Conservation (phyloP, 2,888 invertebrate genomes). For the Macaria notata region DNA sequence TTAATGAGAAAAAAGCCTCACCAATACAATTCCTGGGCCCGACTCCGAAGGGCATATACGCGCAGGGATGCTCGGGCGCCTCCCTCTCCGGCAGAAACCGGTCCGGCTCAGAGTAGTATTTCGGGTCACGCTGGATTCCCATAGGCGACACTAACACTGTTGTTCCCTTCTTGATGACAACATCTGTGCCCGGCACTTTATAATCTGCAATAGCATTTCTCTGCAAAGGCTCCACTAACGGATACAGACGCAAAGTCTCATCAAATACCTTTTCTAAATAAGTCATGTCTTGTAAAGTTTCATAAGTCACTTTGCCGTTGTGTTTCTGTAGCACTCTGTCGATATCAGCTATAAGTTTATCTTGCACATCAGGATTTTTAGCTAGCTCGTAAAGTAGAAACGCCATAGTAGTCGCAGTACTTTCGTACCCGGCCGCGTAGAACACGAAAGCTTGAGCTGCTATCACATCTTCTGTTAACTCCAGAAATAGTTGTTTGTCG, state of each 20-base stretch:
- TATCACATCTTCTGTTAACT: slow-evolving; percentile 52
- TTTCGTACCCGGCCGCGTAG: slow-evolving; percentile 70
- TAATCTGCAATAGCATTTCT: slow-evolving; percentile 54
- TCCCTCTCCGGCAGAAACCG: slow-evolving; percentile 47
- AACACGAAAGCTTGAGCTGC: slow-evolving; percentile 67
- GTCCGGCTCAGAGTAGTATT: slow-evolving; percentile 67
- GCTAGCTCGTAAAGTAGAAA: slow-evolving; percentile 60
- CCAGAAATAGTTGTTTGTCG: slow-evolving; percentile 30
- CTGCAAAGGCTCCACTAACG: slow-evolving; percentile 60
- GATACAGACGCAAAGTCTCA: slow-evolving; percentile 67
- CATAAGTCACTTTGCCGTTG: slow-evolving; percentile 57
- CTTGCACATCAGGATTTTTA: slow-evolving; percentile 57
- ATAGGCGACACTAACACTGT: slow-evolving; percentile 50
- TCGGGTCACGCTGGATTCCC: slow-evolving; percentile 64
- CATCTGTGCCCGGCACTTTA: slow-evolving; percentile 53
- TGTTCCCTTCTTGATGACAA: slow-evolving; percentile 52
- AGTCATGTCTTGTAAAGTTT: slow-evolving; percentile 55
- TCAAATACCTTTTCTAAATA: slow-evolving; percentile 61
- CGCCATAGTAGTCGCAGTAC: slow-evolving; percentile 61
- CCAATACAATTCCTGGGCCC: slow-evolving; percentile 70
- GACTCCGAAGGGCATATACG: slow-evolving; percentile 64
- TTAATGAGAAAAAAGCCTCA: slow-evolving; percentile 34
- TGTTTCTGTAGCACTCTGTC: slow-evolving; percentile 46
- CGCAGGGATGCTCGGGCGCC: slow-evolving; percentile 51
- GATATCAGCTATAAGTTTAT: slow-evolving; percentile 51